A percentile compares a stretch with the other conserved stretches of the same genome.
phyloP scores from a whole-genome alignment of 2,797 vertebrate genomes.

The Lemur catta region DNA sequence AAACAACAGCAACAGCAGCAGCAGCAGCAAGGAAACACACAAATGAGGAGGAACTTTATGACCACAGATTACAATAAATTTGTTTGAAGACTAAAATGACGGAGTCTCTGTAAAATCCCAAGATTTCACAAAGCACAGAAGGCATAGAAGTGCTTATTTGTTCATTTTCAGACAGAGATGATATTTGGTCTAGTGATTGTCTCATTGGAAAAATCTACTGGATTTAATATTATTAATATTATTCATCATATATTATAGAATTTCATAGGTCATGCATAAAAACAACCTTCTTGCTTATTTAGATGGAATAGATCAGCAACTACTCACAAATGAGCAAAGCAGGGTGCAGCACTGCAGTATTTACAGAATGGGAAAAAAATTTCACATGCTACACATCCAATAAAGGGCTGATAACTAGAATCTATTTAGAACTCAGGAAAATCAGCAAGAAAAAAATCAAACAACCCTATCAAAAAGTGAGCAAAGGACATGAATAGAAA shows the following conservation, averaged over 20 bases:
- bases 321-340: neutral
- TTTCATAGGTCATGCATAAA: neutral
- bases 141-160: neutral
- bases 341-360: neutral
- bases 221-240: neutral
- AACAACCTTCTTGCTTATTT: neutral
- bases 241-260: neutral
- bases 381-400: too few species aligned
- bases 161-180: neutral
- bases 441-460: too few species aligned
- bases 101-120: neutral
- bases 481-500: too few species aligned
- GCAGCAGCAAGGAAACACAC: neutral
- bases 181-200: neutral
- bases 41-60: neutral
- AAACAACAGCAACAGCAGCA: neutral
- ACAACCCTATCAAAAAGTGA: too few species aligned
- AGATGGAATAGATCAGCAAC: neutral
- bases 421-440: too few species aligned
- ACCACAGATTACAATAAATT: neutral
- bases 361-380: neutral
- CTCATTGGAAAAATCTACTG: slow-evolving; percentile 15
- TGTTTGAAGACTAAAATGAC: neutral
- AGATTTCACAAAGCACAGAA: neutral
- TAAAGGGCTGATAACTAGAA: too few species aligned